Evolutionary conservation across 2,113 vertebrate genomes (phyloP), one percentile per base, ranked within the genome.

Genomic region (Neomonachus schauinslandi): DNA sequence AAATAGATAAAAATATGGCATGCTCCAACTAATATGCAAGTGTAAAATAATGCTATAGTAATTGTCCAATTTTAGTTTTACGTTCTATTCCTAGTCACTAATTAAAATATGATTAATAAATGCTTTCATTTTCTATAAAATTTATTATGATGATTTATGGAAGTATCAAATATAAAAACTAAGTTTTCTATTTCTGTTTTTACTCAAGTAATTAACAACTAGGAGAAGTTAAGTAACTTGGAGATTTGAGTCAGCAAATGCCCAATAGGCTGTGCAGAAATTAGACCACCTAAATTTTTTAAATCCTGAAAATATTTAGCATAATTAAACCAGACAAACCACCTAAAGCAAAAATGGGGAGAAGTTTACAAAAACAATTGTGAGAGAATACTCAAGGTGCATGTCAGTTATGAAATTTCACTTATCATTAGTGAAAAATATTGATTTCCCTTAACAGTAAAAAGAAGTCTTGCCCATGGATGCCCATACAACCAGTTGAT

Each of bases 101-200:
- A 92, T 57, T 88, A 93, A 96, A 61, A 94, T 96, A 89, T 36
- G 31, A 97, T 89, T 94, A 93, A 89, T 49, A 94, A 93, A 74
- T 86, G 77, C 7, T 74, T 95, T 89, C 72, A 89, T 93, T 86
- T 69, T 89, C 51, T 69, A 53, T 72, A 69, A 65, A 65, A 84
- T 51, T 91, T 76, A 86, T 88, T 87, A 87, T 87, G 83, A 67
- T 93, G 77, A 86, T 93, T 85, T 84, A 82, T 85, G 31, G 19
- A 74, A 77, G 16, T 77, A 91, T 46, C 51, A 55, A 93, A 80
- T 89, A 93, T 18, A 94, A 81, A 88, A 94, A 19, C 46, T 91
- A 83, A 72, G 4, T 63, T 85, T 92, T 93, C 74, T 55, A 36
- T 81, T 92, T 97, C 26, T 74, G 55, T 80, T 91, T 91, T 96